Evolutionary conservation across 2,113 vertebrate genomes (phyloP).

Genomic region (Osmerus mordax): DNA sequence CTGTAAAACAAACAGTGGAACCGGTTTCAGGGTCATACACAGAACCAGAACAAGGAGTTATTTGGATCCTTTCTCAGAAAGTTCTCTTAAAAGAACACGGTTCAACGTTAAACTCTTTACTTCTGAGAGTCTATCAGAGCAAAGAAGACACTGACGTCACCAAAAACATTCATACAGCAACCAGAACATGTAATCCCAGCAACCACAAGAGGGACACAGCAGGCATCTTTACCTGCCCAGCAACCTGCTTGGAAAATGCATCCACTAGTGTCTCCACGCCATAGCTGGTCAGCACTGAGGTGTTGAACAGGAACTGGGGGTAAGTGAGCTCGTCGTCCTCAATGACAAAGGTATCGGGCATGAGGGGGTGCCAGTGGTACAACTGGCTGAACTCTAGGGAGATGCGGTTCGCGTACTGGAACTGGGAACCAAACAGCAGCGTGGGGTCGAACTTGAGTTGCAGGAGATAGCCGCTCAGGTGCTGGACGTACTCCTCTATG

Average conservation of each 20-base stretch:
- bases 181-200: too few species aligned
- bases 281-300: constrained; percentile 79
- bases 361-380: constrained; percentile 95
- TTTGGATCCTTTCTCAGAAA: too few species aligned
- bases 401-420: constrained; percentile 93
- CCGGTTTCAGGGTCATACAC: too few species aligned
- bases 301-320: constrained; percentile 86
- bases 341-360: constrained; percentile 87
- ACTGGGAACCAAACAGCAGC: constrained; percentile 79
- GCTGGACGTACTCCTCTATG: constrained; percentile 92
- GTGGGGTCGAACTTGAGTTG: constrained; percentile 87
- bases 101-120: too few species aligned
- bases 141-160: too few species aligned
- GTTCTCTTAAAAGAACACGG: too few species aligned
- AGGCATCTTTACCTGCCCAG: constrained; percentile 80
- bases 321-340: constrained; percentile 77
- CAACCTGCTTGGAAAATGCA: constrained; percentile 82
- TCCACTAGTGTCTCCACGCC: constrained; percentile 87
- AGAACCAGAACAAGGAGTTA: too few species aligned
- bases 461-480: constrained; percentile 88
- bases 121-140: too few species aligned
- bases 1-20: too few species aligned
- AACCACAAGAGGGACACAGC: too few species aligned
- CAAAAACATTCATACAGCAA: too few species aligned
- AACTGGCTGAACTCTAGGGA: constrained; percentile 90